phyloP scores from a whole-genome alignment of 2,888 invertebrate species.

The Phyllotreta cruciferae region DNA sequence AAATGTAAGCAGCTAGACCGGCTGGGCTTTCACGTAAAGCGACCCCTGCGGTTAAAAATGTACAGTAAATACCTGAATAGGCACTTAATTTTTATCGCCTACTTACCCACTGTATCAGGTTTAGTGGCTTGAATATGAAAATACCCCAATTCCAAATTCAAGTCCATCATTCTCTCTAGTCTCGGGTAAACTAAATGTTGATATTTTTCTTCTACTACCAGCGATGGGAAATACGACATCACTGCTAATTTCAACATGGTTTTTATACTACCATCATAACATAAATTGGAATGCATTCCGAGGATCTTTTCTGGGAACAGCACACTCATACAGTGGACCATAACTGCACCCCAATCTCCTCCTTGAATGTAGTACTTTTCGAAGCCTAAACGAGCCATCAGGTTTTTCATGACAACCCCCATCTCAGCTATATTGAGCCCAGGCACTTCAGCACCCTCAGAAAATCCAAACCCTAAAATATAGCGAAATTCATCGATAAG shows the following conservation, averaged over 20 bases:
- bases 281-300: conserved; percentile 67
- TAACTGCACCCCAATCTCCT: conserved; percentile 82
- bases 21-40: conserved; percentile 79
- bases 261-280: conserved; percentile 42
- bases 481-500: too few relatives aligned
- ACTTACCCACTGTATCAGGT: conserved; percentile 83
- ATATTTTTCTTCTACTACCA: conserved; percentile 63
- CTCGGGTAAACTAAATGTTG: conserved; percentile 64
- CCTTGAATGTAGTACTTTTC: conserved; percentile 76
- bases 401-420: conserved; percentile 68
- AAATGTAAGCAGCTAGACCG: conserved; percentile 86
- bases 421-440: conserved; percentile 68
- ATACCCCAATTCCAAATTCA: conserved; percentile 67
- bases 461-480: conserved; percentile 49
- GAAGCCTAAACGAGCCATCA: conserved; percentile 75
- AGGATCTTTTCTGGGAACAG: conserved; percentile 68
- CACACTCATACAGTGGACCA: conserved; percentile 69
- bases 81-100: not conserved
- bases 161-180: conserved; percentile 55
- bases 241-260: conserved; percentile 37
- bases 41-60: conserved; percentile 62
- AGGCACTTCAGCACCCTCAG: conserved; percentile 65
- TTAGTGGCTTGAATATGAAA: conserved; percentile 86
- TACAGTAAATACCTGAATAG: not conserved
- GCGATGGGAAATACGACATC: conserved; percentile 36